Base-by-base conservation (phyloP, 2,797 vertebrate genomes). In the Sphaeramia orbicularis region DNA sequence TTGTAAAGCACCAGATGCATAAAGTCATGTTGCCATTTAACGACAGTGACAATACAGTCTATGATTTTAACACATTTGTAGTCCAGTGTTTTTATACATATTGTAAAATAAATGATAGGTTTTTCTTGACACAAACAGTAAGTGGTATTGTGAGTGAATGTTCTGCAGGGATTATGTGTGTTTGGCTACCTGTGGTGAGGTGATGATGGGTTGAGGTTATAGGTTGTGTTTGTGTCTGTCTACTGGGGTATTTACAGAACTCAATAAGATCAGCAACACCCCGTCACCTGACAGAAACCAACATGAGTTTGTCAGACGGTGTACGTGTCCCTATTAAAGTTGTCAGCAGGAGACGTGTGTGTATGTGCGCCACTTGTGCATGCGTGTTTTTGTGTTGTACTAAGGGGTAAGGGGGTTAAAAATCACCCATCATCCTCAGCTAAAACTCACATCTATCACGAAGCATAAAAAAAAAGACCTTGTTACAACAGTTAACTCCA, bases 401-500 rank as follows among this genome's bases (percentile, higher is more conserved):
- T 50, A 24, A 7, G 54, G 15, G 12, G 53, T 24, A 19, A 53
- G 14, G 14, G 77, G 82, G 81, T 87, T 74, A 87, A 86, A 86
- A 84, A 78, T 85, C 54, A 66, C 16, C 19, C 45, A 15, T 18
- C 61, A 53, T 58, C 74, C 59, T 62, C 65, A 55, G 64, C 61
- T 74, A 38, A 81, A 78, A 58, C 55, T 44, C 58, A 71, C 65
- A 78, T 78, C 47, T 54, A 76, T 65, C 72, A 75, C 43, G 32
- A 78, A 72, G 75, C 64, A 62, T 81, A 41, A 53, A 66, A 78
- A 71, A 69, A 76, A 74, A 49, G 61, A 72, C 78, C 80, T 88
- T 89, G 85, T 92, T 88, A 84, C 76, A 82, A 56, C 84, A 79
- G 83, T 91, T 88, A 87, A 89, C 78, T 86, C 74, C 32, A 81